Evolutionary conservation across 2,113 vertebrate species (phyloP), one percentile per base, ranked within the genome.

Genomic region (Catagonus wagneri): DNA sequence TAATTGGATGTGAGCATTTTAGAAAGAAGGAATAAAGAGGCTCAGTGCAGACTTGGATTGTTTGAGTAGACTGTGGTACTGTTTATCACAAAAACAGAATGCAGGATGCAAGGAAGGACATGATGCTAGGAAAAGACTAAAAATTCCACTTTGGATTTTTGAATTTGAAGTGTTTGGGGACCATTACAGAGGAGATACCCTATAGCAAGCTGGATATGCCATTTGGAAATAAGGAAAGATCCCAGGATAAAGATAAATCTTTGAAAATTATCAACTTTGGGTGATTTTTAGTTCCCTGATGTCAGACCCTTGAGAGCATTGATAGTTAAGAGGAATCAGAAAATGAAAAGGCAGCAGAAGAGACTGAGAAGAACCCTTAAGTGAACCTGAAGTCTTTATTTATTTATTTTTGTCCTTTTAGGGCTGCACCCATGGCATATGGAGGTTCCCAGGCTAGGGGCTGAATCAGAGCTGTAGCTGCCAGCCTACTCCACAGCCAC

Each of bases 71-170:
- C 3, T 85, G 29, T 69, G 50, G 23, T 80, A 81, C 27, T 56
- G 60, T 80, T 89, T 13, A 65, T 8, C 61, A 74, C 71, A 34
- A 69, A 0, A 69, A 84, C 6, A 50, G 65, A 25, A 50, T 75
- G 25, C 2, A 50, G 20, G 20, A 39, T 58, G 8, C 44, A 44
- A 44, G n/a, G 75, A 87, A 91, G 25, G 61, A n/a, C 1, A 0
- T 66, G 69, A 71, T 1, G 72, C 63, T 36, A 74, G 13, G 65
- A 34, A 66, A 79, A 95, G 80, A 16, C 15, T 83, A 25, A 83
- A 60, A 79, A 74, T 90, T 81, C 15, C 20, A 87, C 56, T 88
- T 32, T 79, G n/a, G 15, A 58, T 25, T 93, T 95, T 93, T 89
- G 23, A 89, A 39, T 74, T 56, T 95, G 50, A 84, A 4, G 52